These are phyloP conservation scores for Dromas ardeola DNA, from an alignment of 2,113 vertebrate genomes.

Conservation along the genomic window DNA sequence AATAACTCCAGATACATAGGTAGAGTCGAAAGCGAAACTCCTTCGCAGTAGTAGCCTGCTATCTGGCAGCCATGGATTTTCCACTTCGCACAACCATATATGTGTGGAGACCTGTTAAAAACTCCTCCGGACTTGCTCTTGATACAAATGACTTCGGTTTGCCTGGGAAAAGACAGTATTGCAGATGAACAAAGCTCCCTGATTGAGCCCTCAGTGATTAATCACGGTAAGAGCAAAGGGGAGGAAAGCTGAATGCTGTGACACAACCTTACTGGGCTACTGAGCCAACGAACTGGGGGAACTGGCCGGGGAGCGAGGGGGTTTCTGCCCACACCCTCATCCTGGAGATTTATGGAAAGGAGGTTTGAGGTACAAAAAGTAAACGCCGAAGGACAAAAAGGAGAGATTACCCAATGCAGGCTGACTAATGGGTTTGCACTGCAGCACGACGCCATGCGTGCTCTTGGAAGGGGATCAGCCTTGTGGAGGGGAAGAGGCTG, in stretches of 20 bases:
- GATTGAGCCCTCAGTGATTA: not conserved
- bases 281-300: not conserved
- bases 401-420: not conserved
- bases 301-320: not conserved
- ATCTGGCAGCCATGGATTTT: not conserved
- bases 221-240: not conserved
- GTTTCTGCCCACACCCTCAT: not conserved
- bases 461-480: not conserved
- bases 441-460: accelerated
- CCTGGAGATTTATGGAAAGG: not conserved
- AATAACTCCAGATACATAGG: not conserved
- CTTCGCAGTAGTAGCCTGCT: not conserved
- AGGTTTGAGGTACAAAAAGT: not conserved
- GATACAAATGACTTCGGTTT: not conserved
- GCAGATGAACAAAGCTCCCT: not conserved
- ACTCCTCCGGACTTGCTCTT: not conserved
- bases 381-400: not conserved
- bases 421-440: not conserved
- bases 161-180: not conserved
- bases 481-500: not conserved
- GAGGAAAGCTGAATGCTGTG: not conserved
- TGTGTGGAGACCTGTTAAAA: not conserved
- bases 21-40: not conserved
- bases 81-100: not conserved
- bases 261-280: not conserved